A percentile compares a stretch with the other conserved stretches of the same genome.
Conservation (phyloP, 23 tunicate genomes). For the Corella eumyota region DNA sequence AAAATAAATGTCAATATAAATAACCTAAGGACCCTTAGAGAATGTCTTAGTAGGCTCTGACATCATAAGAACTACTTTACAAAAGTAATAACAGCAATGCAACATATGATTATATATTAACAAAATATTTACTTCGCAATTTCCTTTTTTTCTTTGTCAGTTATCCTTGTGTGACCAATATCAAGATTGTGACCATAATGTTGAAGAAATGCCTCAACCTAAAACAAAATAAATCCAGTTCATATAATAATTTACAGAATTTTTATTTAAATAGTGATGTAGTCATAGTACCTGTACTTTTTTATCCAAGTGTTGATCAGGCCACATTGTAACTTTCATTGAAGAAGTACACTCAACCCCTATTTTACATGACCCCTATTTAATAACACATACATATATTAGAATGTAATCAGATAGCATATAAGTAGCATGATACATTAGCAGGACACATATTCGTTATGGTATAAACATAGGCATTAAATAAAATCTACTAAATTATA, state of each 20-base stretch:
- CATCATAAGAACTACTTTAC: too few species aligned
- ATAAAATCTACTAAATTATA: too few species aligned
- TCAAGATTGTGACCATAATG: constrained; percentile 87
- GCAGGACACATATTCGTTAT: too few species aligned
- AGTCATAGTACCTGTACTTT: constrained; percentile 8
- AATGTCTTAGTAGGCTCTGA: too few species aligned
- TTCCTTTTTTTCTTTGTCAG: constrained; percentile 29
- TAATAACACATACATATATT: background rate
- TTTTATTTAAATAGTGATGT: background rate
- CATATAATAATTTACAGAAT: background rate
- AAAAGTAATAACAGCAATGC: too few species aligned
- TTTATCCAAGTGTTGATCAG: background rate
- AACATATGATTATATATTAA: too few species aligned
- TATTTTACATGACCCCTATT: constrained; percentile 76
- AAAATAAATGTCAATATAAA: too few species aligned
- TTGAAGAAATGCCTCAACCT: constrained; percentile 82
- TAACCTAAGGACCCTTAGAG: too few species aligned
- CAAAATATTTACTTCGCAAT: constrained; percentile 34
- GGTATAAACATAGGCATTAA: too few species aligned
- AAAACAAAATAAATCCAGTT: too few species aligned
- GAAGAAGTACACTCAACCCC: constrained; percentile 89
- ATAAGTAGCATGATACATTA: too few species aligned
- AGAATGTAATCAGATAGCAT: background rate
- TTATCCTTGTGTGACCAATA: constrained; percentile 59
- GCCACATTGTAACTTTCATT: constrained; percentile 64